phyloP scores from a whole-genome alignment of 2,888 invertebrate genomes.

The Spisula solida region DNA sequence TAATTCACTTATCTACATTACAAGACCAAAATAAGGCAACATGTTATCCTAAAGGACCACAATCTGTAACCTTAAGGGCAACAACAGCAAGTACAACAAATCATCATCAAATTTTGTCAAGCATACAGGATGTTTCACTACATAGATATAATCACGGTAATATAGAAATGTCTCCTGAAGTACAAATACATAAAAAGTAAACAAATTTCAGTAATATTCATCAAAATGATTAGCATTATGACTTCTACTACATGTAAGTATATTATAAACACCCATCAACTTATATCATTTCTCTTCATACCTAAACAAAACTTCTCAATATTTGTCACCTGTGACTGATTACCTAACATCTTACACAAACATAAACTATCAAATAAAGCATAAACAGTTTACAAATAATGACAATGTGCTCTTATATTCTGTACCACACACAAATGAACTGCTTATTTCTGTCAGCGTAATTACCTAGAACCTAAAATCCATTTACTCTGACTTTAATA shows the following conservation, averaged over 20 bases:
- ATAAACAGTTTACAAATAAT: too few species aligned
- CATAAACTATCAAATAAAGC: too few species aligned
- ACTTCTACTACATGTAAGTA: background rate
- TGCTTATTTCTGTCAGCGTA: too few species aligned
- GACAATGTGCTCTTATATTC: too few species aligned
- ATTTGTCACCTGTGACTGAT: too few species aligned
- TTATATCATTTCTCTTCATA: background rate
- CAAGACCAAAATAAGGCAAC: background rate
- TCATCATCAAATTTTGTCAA: background rate
- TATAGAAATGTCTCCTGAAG: background rate
- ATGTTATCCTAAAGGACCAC: background rate
- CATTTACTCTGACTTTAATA: too few species aligned
- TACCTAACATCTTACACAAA: too few species aligned
- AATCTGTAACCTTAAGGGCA: background rate
- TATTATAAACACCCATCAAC: background rate
- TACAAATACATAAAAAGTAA: background rate
- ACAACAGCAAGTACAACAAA: background rate
- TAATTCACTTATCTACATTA: constrained; percentile 14
- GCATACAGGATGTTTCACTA: background rate
- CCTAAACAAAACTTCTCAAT: too few species aligned
- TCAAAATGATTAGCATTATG: background rate
- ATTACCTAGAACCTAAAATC: too few species aligned
- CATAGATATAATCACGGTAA: background rate
- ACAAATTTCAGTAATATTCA: background rate
- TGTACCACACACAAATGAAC: too few species aligned